Evolutionary conservation across 2,888 invertebrate species (phyloP).

Genomic region (Phaedon cochleariae): DNA sequence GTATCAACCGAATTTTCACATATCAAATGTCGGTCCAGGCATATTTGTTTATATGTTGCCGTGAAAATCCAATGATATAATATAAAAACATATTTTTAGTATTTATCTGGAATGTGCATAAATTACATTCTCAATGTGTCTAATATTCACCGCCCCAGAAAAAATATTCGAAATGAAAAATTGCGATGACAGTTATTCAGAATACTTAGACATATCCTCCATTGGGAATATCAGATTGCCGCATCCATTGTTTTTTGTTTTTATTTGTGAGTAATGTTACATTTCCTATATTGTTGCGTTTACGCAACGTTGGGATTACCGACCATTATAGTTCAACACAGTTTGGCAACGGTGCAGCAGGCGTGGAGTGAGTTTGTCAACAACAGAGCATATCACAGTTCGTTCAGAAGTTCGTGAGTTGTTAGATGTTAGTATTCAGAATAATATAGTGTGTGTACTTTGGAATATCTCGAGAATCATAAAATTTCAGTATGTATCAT

Average conservation of each 20-base stretch:
- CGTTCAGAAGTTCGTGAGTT: not conserved
- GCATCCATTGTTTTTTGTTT: not conserved
- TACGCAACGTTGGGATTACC: constrained; percentile 7
- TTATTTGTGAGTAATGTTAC: not conserved
- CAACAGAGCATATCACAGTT: not conserved
- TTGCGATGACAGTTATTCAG: not conserved
- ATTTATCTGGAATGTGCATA: not conserved
- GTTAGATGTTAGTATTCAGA: not conserved
- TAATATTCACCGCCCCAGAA: not conserved
- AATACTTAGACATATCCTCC: not conserved
- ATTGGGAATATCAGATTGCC: not conserved
- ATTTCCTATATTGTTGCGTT: constrained; percentile 3
- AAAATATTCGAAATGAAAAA: not conserved
- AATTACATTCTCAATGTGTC: not conserved
- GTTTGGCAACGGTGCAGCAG: not conserved
- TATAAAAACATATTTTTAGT: not conserved
- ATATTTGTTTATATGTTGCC: not conserved
- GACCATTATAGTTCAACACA: not conserved
- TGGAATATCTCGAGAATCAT: not conserved
- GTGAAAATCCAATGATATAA: not conserved
- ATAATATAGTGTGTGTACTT: not conserved
- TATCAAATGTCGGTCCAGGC: not conserved
- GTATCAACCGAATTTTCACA: too few species aligned
- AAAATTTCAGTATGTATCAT: not conserved
- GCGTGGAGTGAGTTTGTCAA: not conserved